Evolutionary conservation across 2,888 invertebrate species (phyloP).

Genomic region (Agrochola macilenta): DNA sequence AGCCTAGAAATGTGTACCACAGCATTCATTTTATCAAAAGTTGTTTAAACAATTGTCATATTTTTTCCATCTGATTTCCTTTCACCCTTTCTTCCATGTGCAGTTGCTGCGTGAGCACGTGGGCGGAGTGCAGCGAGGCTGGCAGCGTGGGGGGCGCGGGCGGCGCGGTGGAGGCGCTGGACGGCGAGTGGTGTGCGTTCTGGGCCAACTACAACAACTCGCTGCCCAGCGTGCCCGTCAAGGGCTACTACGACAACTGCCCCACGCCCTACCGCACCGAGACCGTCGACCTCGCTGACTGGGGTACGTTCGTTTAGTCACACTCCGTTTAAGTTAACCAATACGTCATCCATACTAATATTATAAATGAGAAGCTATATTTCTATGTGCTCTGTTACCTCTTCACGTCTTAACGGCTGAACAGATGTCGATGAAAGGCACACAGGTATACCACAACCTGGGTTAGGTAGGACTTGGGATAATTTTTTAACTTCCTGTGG

Average conservation of each 20-base stretch:
- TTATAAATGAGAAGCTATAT: background rate
- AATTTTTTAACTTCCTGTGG: background rate
- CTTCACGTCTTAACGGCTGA: background rate
- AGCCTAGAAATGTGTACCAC: background rate
- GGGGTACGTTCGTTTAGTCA: constrained; percentile 50
- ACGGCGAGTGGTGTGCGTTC: constrained; percentile 85
- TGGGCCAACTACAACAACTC: constrained; percentile 87
- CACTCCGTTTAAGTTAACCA: too few relatives aligned
- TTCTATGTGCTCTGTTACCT: background rate
- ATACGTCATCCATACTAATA: background rate
- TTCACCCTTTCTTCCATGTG: too few relatives aligned
- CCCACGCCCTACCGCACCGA: constrained; percentile 86
- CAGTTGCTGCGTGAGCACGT: constrained; percentile 80
- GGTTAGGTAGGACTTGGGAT: background rate
- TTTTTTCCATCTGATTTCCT: background rate
- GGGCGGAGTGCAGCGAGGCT: constrained; percentile 78
- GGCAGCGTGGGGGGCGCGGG: constrained; percentile 25
- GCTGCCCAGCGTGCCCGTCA: constrained; percentile 75
- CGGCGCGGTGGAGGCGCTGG: constrained; percentile 23
- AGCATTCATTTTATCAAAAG: background rate
- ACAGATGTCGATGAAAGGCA: background rate
- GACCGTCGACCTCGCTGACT: constrained; percentile 79
- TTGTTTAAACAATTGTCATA: background rate
- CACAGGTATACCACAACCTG: background rate
- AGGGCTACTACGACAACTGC: constrained; percentile 85